phyloP scores from a whole-genome alignment of 2,888 invertebrate genomes.

The Dryomyza anilis region DNA sequence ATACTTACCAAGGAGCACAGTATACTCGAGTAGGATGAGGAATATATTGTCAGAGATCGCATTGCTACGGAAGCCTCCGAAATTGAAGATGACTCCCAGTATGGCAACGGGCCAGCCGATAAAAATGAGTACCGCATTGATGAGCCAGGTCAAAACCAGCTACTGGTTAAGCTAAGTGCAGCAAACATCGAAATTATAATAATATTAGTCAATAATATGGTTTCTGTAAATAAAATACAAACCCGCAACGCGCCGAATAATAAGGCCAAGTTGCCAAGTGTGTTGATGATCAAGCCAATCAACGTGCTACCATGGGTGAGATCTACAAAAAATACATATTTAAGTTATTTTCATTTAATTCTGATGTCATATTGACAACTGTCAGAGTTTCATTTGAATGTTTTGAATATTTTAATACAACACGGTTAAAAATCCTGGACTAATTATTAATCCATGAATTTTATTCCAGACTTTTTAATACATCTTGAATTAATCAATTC shows the following conservation, averaged over 20 bases:
- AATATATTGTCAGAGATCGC: conserved; percentile 38
- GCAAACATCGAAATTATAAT: background rate
- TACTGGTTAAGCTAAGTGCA: conserved; percentile 37
- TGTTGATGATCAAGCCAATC: conserved; percentile 37
- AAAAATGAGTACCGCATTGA: conserved; percentile 39
- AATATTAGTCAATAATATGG: background rate
- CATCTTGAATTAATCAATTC: no score
- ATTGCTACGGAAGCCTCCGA: conserved; percentile 43
- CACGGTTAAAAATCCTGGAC: no score
- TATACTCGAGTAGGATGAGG: conserved; percentile 38
- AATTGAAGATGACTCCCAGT: conserved; percentile 47
- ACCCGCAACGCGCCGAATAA: conserved; percentile 44
- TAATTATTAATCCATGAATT: no score
- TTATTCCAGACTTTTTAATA: no score
- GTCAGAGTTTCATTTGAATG: no score
- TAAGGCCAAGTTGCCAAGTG: conserved; percentile 41
- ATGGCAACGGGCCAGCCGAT: conserved; percentile 46
- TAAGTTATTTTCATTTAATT: no score
- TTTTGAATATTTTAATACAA: no score
- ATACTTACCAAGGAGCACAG: conserved; percentile 42
- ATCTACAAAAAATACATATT: no score
- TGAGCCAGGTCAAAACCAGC: conserved; percentile 43
- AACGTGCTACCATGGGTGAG: conserved; percentile 29
- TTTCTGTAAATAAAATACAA: conserved; percentile 22
- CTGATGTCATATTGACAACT: no score